These are phyloP conservation scores for Campylorhamphus procurvoides DNA, from an alignment of 2,113 vertebrate genomes.

Conservation along the genomic window DNA sequence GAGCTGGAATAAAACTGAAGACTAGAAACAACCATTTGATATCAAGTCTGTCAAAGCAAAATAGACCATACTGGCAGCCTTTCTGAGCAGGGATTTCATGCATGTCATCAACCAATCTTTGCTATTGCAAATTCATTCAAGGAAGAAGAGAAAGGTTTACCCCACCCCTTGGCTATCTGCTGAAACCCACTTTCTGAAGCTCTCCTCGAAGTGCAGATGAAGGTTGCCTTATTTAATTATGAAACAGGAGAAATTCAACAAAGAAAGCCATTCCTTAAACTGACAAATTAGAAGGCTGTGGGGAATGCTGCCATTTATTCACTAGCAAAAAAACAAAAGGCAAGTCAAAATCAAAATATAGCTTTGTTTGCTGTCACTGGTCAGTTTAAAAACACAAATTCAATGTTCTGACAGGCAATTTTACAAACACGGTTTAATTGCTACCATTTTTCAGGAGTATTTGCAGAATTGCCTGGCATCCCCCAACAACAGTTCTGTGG, in stretches of 20 bases:
- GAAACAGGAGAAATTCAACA: not conserved
- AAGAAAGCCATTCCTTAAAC: not conserved
- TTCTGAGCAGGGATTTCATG: not conserved
- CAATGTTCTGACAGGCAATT: constrained; percentile 21
- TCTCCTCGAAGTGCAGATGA: not conserved
- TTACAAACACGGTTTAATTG: constrained; percentile 33
- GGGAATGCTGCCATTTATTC: not conserved
- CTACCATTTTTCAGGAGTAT: not conserved
- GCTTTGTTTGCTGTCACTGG: not conserved
- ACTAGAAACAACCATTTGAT: not conserved
- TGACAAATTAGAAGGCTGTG: not conserved
- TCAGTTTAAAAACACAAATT: not conserved
- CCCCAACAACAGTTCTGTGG: not conserved
- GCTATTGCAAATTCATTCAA: not conserved
- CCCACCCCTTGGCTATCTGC: not conserved
- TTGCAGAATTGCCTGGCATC: constrained; percentile 19
- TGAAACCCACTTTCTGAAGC: not conserved
- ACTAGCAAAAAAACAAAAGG: not conserved
- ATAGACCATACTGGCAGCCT: not conserved
- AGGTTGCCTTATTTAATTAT: not conserved
- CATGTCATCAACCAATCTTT: not conserved
- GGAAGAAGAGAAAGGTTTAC: not conserved
- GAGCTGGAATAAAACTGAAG: not conserved
- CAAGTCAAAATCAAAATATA: not conserved
- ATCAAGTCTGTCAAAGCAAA: not conserved